Percentiles rank a stretch among this genome's conserved stretches.
These are phyloP conservation scores for Lamprologus tigripictilis DNA, from an alignment of 2,113 vertebrate genomes.

Conservation along the genomic window DNA sequence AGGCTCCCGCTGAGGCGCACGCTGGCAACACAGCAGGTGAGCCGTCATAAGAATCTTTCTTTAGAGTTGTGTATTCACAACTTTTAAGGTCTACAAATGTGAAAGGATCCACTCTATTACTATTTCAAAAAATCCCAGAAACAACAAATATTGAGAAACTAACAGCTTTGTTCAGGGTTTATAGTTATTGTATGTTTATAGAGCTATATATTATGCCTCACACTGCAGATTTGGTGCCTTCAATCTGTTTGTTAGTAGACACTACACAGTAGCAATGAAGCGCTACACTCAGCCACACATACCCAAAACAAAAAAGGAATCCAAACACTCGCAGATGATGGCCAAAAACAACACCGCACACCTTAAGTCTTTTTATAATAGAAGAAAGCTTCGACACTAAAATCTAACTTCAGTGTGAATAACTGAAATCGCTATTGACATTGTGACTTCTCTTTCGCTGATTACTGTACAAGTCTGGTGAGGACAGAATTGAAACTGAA, in stretches of 20 bases:
- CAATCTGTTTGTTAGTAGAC: constrained; percentile 49
- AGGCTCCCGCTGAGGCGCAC: constrained; percentile 10
- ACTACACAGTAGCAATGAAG: constrained; percentile 56
- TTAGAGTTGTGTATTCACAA: constrained; percentile 70
- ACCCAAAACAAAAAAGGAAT: constrained; percentile 18
- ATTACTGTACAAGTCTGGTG: constrained; percentile 45
- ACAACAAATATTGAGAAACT: constrained; percentile 56
- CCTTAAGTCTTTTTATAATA: constrained; percentile 19
- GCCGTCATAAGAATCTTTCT: constrained; percentile 58
- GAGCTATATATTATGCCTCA: constrained; percentile 48
- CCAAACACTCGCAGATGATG: constrained; percentile 44
- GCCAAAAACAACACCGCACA: constrained; percentile 50
- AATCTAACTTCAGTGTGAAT: constrained; percentile 46
- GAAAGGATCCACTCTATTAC: constrained; percentile 44
- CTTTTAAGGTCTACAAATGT: constrained; percentile 63
- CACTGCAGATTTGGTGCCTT: constrained; percentile 59
- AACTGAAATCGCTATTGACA: constrained; percentile 41
- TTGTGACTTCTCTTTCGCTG: constrained; percentile 30
- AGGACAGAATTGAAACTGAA: constrained; percentile 45
- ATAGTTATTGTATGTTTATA: constrained; percentile 53
- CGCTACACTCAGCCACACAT: constrained; percentile 17
- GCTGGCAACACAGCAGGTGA: constrained; percentile 35
- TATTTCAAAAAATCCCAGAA: constrained; percentile 48
- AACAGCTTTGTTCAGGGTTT: constrained; percentile 42
- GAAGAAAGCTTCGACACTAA: constrained; percentile 29